phyloP scores from a whole-genome alignment of 2,888 invertebrate genomes.

The Parnassius mnemosyne region DNA sequence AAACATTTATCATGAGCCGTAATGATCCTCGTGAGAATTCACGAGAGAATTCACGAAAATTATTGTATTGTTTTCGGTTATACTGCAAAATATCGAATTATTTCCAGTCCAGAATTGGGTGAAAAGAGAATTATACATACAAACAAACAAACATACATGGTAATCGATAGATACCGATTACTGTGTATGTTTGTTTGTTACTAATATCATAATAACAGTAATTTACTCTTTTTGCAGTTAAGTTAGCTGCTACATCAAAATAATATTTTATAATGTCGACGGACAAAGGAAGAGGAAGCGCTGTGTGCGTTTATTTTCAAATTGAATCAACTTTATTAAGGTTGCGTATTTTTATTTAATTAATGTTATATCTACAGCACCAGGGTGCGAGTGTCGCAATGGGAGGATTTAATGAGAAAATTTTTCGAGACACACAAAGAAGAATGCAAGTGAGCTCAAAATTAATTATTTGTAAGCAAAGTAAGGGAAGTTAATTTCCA shows the following conservation, averaged over 20 bases:
- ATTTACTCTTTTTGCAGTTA: constrained; percentile 7
- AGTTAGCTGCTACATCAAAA: not conserved
- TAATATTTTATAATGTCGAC: constrained; percentile 18
- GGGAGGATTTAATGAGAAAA: constrained; percentile 67
- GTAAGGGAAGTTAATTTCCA: too few relatives aligned
- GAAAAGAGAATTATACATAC: too few relatives aligned
- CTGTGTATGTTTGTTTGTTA: not conserved
- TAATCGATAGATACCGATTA: too few relatives aligned
- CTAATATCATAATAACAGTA: not conserved
- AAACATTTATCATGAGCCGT: too few relatives aligned
- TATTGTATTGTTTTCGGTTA: too few relatives aligned
- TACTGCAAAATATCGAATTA: too few relatives aligned
- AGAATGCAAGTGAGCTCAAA: constrained; percentile 56
- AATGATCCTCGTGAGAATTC: too few relatives aligned
- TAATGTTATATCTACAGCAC: constrained; percentile 17
- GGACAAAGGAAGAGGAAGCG: constrained; percentile 20
- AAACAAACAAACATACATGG: too few relatives aligned
- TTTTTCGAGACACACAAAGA: constrained; percentile 61
- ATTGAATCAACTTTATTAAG: not conserved
- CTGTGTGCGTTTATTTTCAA: constrained; percentile 17
- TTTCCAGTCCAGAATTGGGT: too few relatives aligned
- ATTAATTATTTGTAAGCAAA: constrained; percentile 1
- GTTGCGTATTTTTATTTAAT: constrained; percentile 20
- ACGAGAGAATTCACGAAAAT: too few relatives aligned
- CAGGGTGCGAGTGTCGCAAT: constrained; percentile 54